A percentile compares a stretch with the other conserved stretches of the same genome.
These are phyloP conservation scores for Syndactyla subalaris DNA, from an alignment of 2,797 vertebrate species.

Conservation along the genomic window DNA sequence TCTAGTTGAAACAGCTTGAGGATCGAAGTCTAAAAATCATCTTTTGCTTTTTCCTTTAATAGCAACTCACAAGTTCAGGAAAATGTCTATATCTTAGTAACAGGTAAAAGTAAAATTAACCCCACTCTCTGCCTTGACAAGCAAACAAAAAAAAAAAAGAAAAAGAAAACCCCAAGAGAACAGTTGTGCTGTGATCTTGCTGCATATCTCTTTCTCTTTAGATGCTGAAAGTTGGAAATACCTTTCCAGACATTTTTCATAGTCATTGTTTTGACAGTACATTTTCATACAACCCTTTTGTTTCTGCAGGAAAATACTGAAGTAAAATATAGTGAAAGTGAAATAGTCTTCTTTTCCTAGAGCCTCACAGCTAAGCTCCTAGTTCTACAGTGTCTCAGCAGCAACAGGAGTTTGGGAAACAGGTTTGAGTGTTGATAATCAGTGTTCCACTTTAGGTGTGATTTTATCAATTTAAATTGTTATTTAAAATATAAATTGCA, in stretches of 20 bases:
- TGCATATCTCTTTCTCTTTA: background rate
- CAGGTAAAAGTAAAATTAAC: background rate
- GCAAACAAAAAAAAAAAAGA: background rate
- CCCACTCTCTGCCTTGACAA: background rate
- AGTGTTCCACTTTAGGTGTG: background rate
- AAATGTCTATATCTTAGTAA: background rate
- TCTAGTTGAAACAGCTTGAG: background rate
- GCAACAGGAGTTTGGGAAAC: constrained; percentile 2
- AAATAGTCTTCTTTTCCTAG: background rate
- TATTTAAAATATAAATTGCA: background rate
- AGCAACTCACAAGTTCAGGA: background rate
- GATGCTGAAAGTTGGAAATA: background rate
- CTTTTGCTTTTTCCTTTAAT: background rate
- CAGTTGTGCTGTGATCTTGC: background rate
- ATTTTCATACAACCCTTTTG: constrained; percentile 4
- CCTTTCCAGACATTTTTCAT: background rate
- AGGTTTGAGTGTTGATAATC: background rate
- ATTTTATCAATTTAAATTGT: background rate
- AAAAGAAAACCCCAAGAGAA: accelerated
- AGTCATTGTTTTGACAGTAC: background rate
- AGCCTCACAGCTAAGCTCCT: background rate
- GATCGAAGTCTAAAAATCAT: background rate
- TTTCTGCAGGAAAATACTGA: constrained; percentile 10
- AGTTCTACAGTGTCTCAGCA: background rate
- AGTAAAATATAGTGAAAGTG: background rate